phyloP scores from a whole-genome alignment of 2,797 vertebrate genomes.

The Acrossocheilus fasciatus region DNA sequence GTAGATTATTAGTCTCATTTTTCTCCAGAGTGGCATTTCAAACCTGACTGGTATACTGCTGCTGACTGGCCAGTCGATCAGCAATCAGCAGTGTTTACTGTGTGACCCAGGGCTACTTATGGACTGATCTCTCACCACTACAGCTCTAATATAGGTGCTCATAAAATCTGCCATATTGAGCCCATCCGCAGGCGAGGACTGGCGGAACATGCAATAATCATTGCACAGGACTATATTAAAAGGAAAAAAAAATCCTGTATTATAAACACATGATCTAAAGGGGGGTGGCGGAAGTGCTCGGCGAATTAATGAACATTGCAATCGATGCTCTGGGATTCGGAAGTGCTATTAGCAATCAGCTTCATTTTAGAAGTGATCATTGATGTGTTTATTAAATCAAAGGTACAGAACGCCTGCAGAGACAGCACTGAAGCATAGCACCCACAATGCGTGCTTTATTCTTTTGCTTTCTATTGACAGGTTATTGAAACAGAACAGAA shows the following conservation, averaged over 20 bases:
- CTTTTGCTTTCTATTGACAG: slow-evolving; percentile 36
- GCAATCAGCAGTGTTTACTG: slow-evolving; percentile 63
- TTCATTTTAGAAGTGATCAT: slow-evolving; percentile 51
- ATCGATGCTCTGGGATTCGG: slow-evolving; percentile 59
- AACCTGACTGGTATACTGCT: slow-evolving; percentile 42
- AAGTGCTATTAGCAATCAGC: slow-evolving; percentile 57
- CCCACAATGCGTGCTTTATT: slow-evolving; percentile 38
- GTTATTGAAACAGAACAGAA: slow-evolving; percentile 53
- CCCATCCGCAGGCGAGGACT: slow-evolving; percentile 40
- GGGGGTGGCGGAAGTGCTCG: slow-evolving; percentile 30
- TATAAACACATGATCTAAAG: slow-evolving; percentile 56
- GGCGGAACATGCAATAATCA: slow-evolving; percentile 54
- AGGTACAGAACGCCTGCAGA: slow-evolving; percentile 18
- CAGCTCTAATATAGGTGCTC: slow-evolving; percentile 53
- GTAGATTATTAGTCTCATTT: slow-evolving; percentile 59
- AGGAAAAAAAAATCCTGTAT: slow-evolving; percentile 22
- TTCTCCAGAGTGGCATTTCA: slow-evolving; percentile 48
- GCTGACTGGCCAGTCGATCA: slow-evolving; percentile 56
- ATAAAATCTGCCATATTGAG: slow-evolving; percentile 52
- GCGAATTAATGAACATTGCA: slow-evolving; percentile 60
- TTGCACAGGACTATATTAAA: slow-evolving; percentile 53
- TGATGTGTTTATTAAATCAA: slow-evolving; percentile 58
- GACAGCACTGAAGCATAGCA: slow-evolving; percentile 17
- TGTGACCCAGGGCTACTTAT: slow-evolving; percentile 58
- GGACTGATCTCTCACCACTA: slow-evolving; percentile 49